These are phyloP conservation scores for Pherbina coryleti DNA, from an alignment of 2,888 invertebrate species.

Conservation along the genomic window DNA sequence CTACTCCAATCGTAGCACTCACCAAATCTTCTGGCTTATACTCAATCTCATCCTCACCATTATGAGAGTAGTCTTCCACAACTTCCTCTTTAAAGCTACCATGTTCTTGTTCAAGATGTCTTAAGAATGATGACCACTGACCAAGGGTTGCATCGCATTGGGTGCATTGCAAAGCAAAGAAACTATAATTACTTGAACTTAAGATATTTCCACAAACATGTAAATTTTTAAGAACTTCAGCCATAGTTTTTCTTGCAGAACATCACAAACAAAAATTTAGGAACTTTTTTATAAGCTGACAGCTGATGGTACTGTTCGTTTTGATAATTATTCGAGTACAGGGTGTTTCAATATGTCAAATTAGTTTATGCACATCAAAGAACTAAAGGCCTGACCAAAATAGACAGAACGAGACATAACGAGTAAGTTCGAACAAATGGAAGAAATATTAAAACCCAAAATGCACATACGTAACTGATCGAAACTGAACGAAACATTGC, in stretches of 20 bases:
- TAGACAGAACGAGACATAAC: too few relatives aligned
- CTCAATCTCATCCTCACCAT: not conserved
- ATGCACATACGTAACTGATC: too few relatives aligned
- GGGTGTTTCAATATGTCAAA: not conserved
- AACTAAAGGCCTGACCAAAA: too few relatives aligned
- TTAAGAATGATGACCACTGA: constrained; percentile 41
- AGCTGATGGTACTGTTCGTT: not conserved
- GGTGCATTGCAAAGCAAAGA: constrained; percentile 37
- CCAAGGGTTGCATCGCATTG: constrained; percentile 35
- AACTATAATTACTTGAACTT: constrained; percentile 41
- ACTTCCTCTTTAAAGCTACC: not conserved
- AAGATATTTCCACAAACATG: constrained; percentile 42
- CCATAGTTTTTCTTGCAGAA: not conserved
- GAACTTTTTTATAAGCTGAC: not conserved
- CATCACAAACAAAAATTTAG: not conserved
- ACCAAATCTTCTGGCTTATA: not conserved
- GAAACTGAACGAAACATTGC: too few relatives aligned
- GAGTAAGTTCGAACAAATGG: too few relatives aligned
- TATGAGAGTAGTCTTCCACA: not conserved
- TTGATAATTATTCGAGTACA: not conserved
- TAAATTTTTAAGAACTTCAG: constrained; percentile 17
- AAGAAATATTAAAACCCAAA: too few relatives aligned
- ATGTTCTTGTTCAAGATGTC: constrained; percentile 36
- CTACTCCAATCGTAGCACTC: not conserved
- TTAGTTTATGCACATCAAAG: too few relatives aligned